These are phyloP conservation scores for Hippopotamyrus pictus DNA, from an alignment of 2,797 vertebrate genomes.

Conservation along the genomic window DNA sequence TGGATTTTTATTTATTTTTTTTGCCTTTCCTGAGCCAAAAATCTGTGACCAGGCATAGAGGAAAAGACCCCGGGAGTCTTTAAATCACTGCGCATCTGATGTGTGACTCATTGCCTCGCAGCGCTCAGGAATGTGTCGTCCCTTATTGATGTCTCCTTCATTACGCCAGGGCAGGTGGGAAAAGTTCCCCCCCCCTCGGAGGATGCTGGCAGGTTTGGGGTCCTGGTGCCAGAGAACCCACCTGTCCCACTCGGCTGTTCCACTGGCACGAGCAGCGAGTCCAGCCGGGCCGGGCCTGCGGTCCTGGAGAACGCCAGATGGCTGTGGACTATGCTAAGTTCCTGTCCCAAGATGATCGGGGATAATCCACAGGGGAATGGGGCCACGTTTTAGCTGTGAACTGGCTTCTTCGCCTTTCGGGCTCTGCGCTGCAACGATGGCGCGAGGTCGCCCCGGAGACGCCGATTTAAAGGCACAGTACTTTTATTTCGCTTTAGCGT, in stretches of 20 bases:
- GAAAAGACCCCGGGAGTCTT: not conserved
- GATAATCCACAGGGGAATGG: not conserved
- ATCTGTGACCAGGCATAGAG: not conserved
- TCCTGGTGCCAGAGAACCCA: not conserved
- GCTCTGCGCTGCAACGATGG: not conserved
- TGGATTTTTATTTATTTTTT: not conserved
- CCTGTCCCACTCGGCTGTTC: conserved; percentile 19
- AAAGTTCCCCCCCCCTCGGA: not conserved
- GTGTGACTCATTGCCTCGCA: not conserved
- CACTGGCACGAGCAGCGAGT: not conserved
- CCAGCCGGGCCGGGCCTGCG: not conserved
- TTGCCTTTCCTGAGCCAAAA: not conserved
- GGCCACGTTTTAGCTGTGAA: not conserved
- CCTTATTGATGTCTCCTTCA: conserved; percentile 12
- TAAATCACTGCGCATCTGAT: conserved; percentile 5
- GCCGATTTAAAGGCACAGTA: not conserved
- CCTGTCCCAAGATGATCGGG: conserved; percentile 5
- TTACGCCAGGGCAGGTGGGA: conserved; percentile 16
- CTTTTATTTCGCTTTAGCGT: not conserved
- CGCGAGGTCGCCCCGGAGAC: not conserved
- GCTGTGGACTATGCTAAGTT: not conserved
- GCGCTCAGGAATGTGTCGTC: not conserved
- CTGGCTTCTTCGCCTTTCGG: not conserved
- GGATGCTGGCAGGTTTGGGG: not conserved
- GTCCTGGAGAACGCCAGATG: conserved; percentile 9